Conservation (phyloP, 2,888 invertebrate genomes). For the Cactoblastis cactorum region DNA sequence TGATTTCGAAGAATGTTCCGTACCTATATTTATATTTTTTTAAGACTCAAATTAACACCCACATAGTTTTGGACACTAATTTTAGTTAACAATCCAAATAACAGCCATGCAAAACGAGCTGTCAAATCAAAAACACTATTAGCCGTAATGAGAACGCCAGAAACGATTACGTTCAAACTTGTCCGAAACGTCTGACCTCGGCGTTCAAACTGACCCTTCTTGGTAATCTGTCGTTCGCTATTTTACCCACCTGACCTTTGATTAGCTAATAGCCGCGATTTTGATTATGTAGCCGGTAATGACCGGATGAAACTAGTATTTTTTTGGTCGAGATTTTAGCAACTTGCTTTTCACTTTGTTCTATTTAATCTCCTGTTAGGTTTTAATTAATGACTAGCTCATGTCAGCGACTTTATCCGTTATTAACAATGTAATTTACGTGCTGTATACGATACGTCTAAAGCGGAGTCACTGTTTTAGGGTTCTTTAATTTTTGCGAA, state of each 20-base stretch:
- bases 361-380: too few relatives aligned
- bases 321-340: not conserved
- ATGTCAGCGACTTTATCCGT: too few relatives aligned
- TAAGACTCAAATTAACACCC: too few relatives aligned
- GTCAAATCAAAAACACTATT: conserved; percentile 7
- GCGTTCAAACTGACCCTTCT: conserved; percentile 5
- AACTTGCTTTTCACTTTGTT: too few relatives aligned
- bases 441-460: too few relatives aligned
- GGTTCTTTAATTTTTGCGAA: too few relatives aligned
- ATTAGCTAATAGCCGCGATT: conserved; percentile 15
- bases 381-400: too few relatives aligned
- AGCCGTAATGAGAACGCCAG: not conserved
- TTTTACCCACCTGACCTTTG: conserved; percentile 1
- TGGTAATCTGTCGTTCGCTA: not conserved
- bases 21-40: too few relatives aligned
- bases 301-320: not conserved
- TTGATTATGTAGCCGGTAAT: not conserved
- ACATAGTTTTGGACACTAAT: too few relatives aligned
- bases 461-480: too few relatives aligned
- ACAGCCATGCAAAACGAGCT: not conserved
- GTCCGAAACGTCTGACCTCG: not conserved
- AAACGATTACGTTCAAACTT: not conserved
- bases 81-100: not conserved
- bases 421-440: too few relatives aligned
- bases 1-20: too few relatives aligned